phyloP scores from a whole-genome alignment of 2,888 invertebrate genomes.

The Temnothorax unifasciatus region DNA sequence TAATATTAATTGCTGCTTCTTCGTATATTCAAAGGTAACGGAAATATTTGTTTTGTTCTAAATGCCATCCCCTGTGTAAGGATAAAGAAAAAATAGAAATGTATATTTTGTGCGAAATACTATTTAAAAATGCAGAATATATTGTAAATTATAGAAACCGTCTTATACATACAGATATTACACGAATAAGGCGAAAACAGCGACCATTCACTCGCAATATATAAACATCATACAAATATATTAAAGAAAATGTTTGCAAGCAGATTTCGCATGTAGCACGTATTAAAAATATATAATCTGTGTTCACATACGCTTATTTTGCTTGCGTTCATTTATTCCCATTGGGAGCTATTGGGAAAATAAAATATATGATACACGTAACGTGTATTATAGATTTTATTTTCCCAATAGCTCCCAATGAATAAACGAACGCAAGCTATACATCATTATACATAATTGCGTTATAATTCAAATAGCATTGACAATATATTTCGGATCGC shows the following conservation, averaged over 20 bases:
- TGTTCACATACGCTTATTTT: conserved; percentile 59
- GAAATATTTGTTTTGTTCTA: not conserved
- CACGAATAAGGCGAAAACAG: conserved; percentile 75
- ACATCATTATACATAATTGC: conserved; percentile 39
- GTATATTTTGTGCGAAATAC: conserved; percentile 72
- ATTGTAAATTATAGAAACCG: conserved; percentile 75
- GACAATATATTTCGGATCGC: conserved; percentile 65
- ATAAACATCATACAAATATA: conserved; percentile 82
- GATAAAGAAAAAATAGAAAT: conserved; percentile 61
- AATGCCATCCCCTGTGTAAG: not conserved
- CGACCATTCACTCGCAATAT: conserved; percentile 75
- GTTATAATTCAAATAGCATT: conserved; percentile 68
- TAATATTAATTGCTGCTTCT: not conserved
- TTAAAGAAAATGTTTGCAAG: conserved; percentile 82
- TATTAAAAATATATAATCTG: conserved; percentile 82
- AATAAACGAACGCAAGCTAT: not conserved
- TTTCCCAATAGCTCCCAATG: too few relatives aligned
- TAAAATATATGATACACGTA: too few relatives aligned
- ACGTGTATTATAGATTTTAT: too few relatives aligned
- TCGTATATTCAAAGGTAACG: not conserved
- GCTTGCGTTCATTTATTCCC: too few relatives aligned
- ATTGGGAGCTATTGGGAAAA: too few relatives aligned
- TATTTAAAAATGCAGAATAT: conserved; percentile 76
- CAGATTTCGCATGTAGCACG: conserved; percentile 75
- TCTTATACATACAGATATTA: conserved; percentile 78